Evolutionary conservation across 2,113 vertebrate genomes (phyloP), one percentile per base, ranked within the genome.

Genomic region (Salvelinus fontinalis): DNA sequence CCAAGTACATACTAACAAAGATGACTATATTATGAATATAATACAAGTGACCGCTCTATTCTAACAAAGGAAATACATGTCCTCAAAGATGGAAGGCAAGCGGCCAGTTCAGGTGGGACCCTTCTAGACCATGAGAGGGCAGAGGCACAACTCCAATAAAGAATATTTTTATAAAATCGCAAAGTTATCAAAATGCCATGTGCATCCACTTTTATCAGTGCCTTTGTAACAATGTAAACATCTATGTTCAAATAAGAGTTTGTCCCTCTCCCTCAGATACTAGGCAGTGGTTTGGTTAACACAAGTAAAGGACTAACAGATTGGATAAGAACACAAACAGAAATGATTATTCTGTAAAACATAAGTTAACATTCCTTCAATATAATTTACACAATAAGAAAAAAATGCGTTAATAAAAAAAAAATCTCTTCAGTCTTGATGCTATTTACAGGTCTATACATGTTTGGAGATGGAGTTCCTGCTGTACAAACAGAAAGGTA

Each of bases 371-470:
- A 85, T 69, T 81, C 70, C 39, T 60, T 75, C 67, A 44, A 77
- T 49, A 68, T 49, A 86, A 86, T 88, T 73, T 83, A 89, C 83
- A 88, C 13, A 48, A 39, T 39, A 65, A 22, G 34, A 18, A n/a
- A 64, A 67, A 65, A 67, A 39, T 81, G 34, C 31, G 0, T 75
- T 82, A 66, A 79, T 66, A 71, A 73, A 67, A 75, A 77, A 82
- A 70, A 7, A 24, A 11, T 54, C 73, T 83, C 79, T 31, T 74
- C 24, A 60, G 39, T 49, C 72, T 14, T 60, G 64, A 24, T 54
- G 22, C 29, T 93, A 95, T 95, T 90, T 94, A 95, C 94, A 95
- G 77, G 3, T 74, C 76, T 93, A 81, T 92, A 94, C 91, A 93
- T 22, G 34, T 80, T 57, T 80, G 79, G 9, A 78, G 71, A 75